Evolutionary conservation across 2,888 invertebrate species (phyloP).

Genomic region (Spatulosminthurus flaviceps): DNA sequence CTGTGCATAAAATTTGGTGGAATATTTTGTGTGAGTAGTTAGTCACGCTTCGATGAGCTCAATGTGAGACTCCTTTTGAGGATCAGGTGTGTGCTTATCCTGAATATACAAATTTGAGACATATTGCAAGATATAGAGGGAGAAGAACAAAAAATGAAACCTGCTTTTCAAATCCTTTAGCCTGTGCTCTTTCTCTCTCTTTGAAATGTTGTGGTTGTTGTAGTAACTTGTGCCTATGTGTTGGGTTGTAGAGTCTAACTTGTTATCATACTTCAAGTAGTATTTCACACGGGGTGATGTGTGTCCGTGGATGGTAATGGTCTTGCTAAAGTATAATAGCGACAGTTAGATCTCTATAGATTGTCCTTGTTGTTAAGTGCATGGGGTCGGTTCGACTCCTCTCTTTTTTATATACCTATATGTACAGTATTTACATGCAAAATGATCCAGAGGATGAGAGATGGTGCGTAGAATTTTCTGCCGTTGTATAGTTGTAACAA

Average conservation of each 20-base stretch:
- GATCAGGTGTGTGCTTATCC: neutral
- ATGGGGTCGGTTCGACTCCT: too few relatives aligned
- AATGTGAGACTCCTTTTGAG: neutral
- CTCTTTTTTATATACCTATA: too few relatives aligned
- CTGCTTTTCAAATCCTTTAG: too few relatives aligned
- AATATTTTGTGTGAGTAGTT: neutral
- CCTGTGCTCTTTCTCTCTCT: too few relatives aligned
- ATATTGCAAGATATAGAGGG: neutral
- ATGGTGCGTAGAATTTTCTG: neutral
- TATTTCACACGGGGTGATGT: neutral
- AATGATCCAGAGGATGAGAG: slow-evolving; percentile 31
- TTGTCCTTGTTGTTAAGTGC: neutral
- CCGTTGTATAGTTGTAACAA: too few relatives aligned
- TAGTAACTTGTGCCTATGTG: too few relatives aligned
- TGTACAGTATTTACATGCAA: slow-evolving; percentile 12
- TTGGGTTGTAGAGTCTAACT: slow-evolving; percentile 15
- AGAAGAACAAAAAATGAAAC: neutral
- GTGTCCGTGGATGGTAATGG: neutral
- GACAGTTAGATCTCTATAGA: slow-evolving; percentile 33
- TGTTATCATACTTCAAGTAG: slow-evolving; percentile 23
- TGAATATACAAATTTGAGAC: neutral
- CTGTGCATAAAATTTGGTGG: too few relatives aligned
- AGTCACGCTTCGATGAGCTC: neutral
- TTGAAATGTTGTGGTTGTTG: too few relatives aligned
- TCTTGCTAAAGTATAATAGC: slow-evolving; percentile 1